Evolutionary conservation across 1,140 invertebrate species (phyloP), one percentile per base, ranked within the genome.

Genomic region (Maconellicoccus hirsutus): DNA sequence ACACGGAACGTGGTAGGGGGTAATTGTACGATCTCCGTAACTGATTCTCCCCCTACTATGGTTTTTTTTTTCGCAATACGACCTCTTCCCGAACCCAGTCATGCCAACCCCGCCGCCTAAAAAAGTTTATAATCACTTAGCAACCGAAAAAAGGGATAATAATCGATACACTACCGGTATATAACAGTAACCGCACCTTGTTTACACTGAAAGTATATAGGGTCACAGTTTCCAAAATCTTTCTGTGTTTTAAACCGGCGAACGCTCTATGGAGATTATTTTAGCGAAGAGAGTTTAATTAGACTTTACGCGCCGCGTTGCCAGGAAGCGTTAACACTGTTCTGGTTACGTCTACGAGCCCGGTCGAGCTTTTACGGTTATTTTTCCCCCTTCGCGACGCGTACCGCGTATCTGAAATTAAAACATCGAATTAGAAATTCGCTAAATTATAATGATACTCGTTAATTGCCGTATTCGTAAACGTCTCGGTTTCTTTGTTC

Each of bases 61-160:
- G 3, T 12, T 23, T 66, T 66, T 66, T 66, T 66, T 66, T 66
- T 66, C 61, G 61, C 61, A 16, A 66, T 66, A 66, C 42, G 42
- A 52, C 61, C 61, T 66, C 66, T 59, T 25, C 39, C 69, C 33
- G 21, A n/a, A n/a, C n/a, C 63, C 66, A 39, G 38, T 38, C 71
- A 42, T 69, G 16, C 33, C 42, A 70, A 39, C 70, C 70, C 70
- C 23, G 22, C 70, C 71, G 59, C 72, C 70, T 33, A 66, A 73
- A 73, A 73, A 73, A 73, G 71, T 63, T 71, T 73, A 73, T 73
- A 73, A 73, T 73, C 73, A 73, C 73, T 73, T 73, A 73, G 73
- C 73, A 73, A 73, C 73, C 70, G 61, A 71, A 73, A 73, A 73
- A 73, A 73, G 73, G 71, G 71, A 73, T 71, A 71, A 73, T 73